Base-by-base conservation (phyloP, 2,888 invertebrate species). In the Drosophila leonis region DNA sequence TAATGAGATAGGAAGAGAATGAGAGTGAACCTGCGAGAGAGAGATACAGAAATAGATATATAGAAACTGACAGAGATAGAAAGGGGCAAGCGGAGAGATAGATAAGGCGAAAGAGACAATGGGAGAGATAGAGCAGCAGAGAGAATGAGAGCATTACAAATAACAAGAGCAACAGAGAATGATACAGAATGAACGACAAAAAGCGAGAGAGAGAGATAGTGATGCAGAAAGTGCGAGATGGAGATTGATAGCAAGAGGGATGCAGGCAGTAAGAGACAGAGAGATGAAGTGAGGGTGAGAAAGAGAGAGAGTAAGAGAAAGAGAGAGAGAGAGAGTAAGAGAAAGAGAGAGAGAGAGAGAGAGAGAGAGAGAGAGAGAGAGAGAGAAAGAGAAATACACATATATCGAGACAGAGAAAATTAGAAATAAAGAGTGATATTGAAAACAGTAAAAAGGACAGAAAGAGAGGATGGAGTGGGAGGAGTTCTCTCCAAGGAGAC, bases 21-120 rank as follows among this genome's bases (percentile, higher is more conserved):
- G 5, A 20, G 18, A 18, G 35, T 4, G 35, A 35, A 5, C 5
- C 2, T 12, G 12, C 4, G 10, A 41, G 4, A 10, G 4, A 9
- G 39, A 39, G 3, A 39, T 8, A n/a, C 9, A n/a, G 6, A 9
- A 18, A 41, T 10, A 42, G 6, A 13, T 6, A 24, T 2, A 7
- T 0, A 15, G 24, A 13, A 2, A 15, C 1, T 1, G 3, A 7
- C 0, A 9, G 24, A 15, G 8, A 15, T 8, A 8, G 8, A 13
- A 13, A 15, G 7, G 2, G 12, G 2, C 0, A 12, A 10, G 13
- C 3, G 24, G 2, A 24, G 13, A 7, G 7, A 24, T 39, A 2
- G n/a, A 39, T 7, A 37, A 5, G 15, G 6, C 1, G 5, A 4
- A n/a, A 9, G 9, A n/a, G 4, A n/a, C 10, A 29, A 5, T n/a